Percentiles rank a stretch among this genome's conserved stretches.
Conservation (phyloP, 2,888 invertebrate genomes). For the Eristalinus aeneus region DNA sequence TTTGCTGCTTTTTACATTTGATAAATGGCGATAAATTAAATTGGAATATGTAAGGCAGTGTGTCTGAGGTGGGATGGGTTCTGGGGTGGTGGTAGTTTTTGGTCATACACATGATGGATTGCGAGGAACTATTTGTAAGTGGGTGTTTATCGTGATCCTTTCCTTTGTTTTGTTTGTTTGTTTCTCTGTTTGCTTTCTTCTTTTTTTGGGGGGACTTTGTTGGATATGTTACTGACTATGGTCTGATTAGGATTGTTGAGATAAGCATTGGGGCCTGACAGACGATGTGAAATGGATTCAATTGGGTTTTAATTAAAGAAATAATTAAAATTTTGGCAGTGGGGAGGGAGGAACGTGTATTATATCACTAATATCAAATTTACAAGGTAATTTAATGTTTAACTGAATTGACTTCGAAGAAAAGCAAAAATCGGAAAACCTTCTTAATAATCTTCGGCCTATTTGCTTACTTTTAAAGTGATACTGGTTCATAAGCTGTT, state of each 20-base stretch:
- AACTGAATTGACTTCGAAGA: no score
- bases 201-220: background rate
- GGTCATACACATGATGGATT: constrained; percentile 4
- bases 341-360: background rate
- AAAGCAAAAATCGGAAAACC: no score
- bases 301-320: background rate
- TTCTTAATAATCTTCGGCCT: no score
- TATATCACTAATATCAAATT: no score
- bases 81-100: constrained; percentile 19
- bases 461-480: no score
- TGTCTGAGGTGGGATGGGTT: constrained; percentile 20
- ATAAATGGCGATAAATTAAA: constrained; percentile 60
- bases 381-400: no score
- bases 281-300: background rate
- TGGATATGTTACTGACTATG: background rate
- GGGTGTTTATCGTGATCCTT: constrained; percentile 30
- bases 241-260: background rate
- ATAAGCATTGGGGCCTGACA: background rate
- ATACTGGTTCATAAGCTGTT: no score
- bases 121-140: constrained; percentile 2
- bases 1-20: constrained; percentile 59
- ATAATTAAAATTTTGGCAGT: background rate
- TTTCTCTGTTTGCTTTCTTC: background rate
- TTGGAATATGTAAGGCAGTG: constrained; percentile 62
- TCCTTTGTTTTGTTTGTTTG: background rate